Base-by-base conservation (phyloP, 2,113 vertebrate species). In the Xiphophorus couchianus region DNA sequence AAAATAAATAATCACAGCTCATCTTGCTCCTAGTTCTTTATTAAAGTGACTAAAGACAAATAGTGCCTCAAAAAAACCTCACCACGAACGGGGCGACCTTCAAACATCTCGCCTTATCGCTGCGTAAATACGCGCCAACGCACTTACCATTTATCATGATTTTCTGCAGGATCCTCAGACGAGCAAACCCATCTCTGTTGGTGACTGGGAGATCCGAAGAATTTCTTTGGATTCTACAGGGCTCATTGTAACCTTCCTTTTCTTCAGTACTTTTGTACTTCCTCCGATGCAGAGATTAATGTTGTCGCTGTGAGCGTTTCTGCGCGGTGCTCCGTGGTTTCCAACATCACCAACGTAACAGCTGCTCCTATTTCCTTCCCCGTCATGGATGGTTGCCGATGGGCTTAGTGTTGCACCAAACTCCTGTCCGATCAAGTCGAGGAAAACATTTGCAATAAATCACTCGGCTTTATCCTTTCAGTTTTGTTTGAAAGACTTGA, bases 61-160 rank as follows among this genome's bases (percentile, higher is more conserved):
- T 31, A 15, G 19, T 27, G 11, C 13, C 25, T n/a, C 11, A 31
- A 29, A 33, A 74, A 1, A 6, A 11, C 10, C 31, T 54, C n/a
- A 31, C 5, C 11, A 25, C 37, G 19, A 48, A 28, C 11, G 1
- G 28, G 1, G 28, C 44, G 28, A n/a, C 25, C 42, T 63, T 37
- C 0, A 30, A 0, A 8, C 13, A 13, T 3, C 19, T 30, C 3
- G 15, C 3, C 10, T 0, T 12, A 27, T 8, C 35, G 17, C 10
- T 71, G 79, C 81, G 71, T 77, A 83, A 86, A 51, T 27, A 69
- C 71, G 77, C 78, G 65, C 42, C 63, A n/a, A 15, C n/a, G 14
- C 64, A 77, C 90, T 78, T 84, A 94, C 94, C 94, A 95, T 95
- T 94, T 92, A 93, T 92, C 93, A 93, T 87, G 76, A 82, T 87